A percentile compares a stretch with the other conserved stretches of the same genome.
Conservation (phyloP, 2,888 invertebrate species). For the Mechanitis mazaeus region DNA sequence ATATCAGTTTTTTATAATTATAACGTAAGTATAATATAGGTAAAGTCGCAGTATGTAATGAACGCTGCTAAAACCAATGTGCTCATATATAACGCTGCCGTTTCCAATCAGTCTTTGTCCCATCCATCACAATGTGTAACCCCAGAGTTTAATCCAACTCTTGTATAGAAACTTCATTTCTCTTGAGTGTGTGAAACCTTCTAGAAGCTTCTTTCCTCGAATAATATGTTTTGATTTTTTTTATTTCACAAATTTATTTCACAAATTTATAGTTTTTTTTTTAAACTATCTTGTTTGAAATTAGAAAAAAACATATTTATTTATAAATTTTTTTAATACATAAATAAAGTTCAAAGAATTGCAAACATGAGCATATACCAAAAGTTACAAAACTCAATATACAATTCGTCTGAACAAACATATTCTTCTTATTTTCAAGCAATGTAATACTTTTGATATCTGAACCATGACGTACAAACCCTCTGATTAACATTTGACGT, state of each 20-base stretch:
- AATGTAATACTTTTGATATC: slow-evolving; percentile 63
- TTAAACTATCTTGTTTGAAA: no score
- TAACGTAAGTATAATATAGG: background rate
- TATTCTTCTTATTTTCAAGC: slow-evolving; percentile 53
- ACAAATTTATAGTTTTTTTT: no score
- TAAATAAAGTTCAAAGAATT: no score
- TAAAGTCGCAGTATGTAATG: background rate
- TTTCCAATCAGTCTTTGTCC: slow-evolving; percentile 30
- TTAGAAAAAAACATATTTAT: no score
- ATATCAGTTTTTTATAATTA: no score
- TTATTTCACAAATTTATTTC: no score
- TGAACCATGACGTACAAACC: slow-evolving; percentile 70
- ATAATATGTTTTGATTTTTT: no score
- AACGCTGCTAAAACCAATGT: background rate
- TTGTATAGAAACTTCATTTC: slow-evolving; percentile 5
- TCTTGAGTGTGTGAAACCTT: background rate
- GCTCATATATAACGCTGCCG: slow-evolving; percentile 13
- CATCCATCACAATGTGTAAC: slow-evolving; percentile 12
- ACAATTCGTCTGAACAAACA: slow-evolving; percentile 24
- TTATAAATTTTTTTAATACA: no score
- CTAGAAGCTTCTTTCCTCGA: no score
- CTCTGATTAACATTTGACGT: slow-evolving; percentile 73
- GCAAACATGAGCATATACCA: no score
- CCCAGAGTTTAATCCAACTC: no score
- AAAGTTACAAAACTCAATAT: slow-evolving; percentile 7